These are phyloP conservation scores for Brachionus asplanchnoidis DNA, from an alignment of 1,140 invertebrate species.

Conservation along the genomic window DNA sequence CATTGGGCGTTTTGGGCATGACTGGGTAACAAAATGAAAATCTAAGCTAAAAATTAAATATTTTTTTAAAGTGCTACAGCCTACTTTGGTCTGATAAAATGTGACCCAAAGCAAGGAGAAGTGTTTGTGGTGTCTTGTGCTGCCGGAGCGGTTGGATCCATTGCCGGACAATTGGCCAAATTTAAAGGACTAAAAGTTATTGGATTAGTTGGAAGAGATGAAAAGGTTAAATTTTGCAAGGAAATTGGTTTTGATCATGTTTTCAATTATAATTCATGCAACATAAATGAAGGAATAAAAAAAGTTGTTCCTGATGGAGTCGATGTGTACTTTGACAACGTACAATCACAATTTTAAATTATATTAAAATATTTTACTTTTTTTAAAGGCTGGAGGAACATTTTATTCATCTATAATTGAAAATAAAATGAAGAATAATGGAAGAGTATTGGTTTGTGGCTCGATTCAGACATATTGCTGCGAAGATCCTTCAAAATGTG, in stretches of 20 bases:
- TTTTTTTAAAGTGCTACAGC: slow-evolving; percentile 62
- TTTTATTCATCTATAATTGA: slow-evolving; percentile 39
- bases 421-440: slow-evolving; percentile 44
- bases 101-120: slow-evolving; percentile 65
- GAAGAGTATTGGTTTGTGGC: slow-evolving; percentile 45
- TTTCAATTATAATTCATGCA: slow-evolving; percentile 67
- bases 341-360: slow-evolving; percentile 47
- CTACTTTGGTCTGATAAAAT: slow-evolving; percentile 68
- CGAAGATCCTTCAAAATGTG: background rate
- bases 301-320: slow-evolving; percentile 65
- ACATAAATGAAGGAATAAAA: slow-evolving; percentile 60
- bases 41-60: background rate
- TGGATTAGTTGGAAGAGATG: slow-evolving; percentile 67
- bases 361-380: background rate
- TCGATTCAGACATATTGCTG: slow-evolving; percentile 45
- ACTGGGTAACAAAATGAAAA: slow-evolving; percentile 58
- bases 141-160: slow-evolving; percentile 64
- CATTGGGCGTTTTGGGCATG: slow-evolving; percentile 64
- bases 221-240: slow-evolving; percentile 66
- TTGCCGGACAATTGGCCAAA: slow-evolving; percentile 71
- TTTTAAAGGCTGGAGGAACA: slow-evolving; percentile 45
- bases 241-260: slow-evolving; percentile 66
- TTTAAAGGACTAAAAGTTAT: slow-evolving; percentile 65
- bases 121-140: slow-evolving; percentile 63
- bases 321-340: slow-evolving; percentile 71